A percentile compares a stretch with the other conserved stretches of the same genome.
Conservation (phyloP, 2,113 vertebrate genomes). For the Megalops atlanticus region DNA sequence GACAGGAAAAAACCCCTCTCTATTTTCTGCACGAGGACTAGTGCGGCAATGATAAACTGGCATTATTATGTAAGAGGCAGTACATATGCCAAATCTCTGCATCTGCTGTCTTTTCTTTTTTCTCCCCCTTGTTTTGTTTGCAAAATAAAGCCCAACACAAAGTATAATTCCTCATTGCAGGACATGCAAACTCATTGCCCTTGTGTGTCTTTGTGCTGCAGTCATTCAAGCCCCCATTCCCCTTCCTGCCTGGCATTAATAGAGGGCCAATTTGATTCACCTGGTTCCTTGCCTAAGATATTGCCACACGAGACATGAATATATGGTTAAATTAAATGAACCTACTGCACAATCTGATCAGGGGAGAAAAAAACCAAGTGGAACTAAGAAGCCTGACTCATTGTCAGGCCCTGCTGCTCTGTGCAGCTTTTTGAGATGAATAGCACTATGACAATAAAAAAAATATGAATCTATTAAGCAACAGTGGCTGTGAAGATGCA, state of each 20-base stretch:
- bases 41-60: constrained; percentile 66
- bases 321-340: not conserved
- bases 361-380: not conserved
- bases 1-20: not conserved
- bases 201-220: not conserved
- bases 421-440: not conserved
- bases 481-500: too few relatives aligned
- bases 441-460: not conserved
- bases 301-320: not conserved
- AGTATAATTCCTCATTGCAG: too few relatives aligned
- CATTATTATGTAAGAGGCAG: constrained; percentile 71
- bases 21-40: constrained; percentile 34
- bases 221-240: not conserved
- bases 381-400: not conserved
- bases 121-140: not conserved
- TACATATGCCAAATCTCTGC: constrained; percentile 65
- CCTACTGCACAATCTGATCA: not conserved
- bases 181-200: too few relatives aligned
- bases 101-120: not conserved
- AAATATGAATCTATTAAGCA: not conserved
- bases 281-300: not conserved
- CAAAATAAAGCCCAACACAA: too few relatives aligned
- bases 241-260: not conserved
- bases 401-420: not conserved
- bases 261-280: not conserved